Evolutionary conservation across 2,888 invertebrate genomes (phyloP).

Genomic region (Cephus pulcher): DNA sequence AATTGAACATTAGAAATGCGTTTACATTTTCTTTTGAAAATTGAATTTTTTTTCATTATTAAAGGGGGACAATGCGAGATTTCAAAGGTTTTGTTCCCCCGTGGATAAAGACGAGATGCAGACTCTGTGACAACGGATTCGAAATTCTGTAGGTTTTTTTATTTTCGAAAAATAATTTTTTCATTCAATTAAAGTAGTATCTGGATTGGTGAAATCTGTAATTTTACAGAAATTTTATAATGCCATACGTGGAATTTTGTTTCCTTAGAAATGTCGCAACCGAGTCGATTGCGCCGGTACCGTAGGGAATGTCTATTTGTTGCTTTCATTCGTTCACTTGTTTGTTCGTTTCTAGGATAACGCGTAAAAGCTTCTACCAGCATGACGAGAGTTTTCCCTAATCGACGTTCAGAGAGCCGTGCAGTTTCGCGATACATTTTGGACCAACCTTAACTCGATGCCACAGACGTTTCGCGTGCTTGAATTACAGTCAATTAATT

Average conservation of each 20-base stretch:
- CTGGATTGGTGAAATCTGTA: too few relatives aligned
- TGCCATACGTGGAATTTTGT: too few relatives aligned
- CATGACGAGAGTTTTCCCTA: neutral
- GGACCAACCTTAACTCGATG: neutral
- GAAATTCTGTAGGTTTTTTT: neutral
- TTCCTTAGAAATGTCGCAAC: neutral
- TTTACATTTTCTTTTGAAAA: constrained; percentile 22
- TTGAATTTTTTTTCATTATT: constrained; percentile 12
- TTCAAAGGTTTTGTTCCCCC: neutral
- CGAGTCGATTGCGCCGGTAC: neutral
- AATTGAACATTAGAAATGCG: constrained; percentile 28
- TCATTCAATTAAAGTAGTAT: too few relatives aligned
- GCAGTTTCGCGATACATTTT: neutral
- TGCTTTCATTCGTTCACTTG: neutral
- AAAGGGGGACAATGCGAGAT: neutral
- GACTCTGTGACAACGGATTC: neutral
- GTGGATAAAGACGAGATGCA: neutral
- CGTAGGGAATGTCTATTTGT: neutral
- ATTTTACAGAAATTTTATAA: too few relatives aligned
- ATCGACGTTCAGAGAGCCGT: neutral
- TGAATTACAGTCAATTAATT: neutral
- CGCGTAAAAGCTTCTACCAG: neutral
- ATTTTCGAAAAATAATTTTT: too few relatives aligned
- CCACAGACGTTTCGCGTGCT: neutral
- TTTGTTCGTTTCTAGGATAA: neutral